Base-by-base conservation (phyloP, 2,113 vertebrate genomes). In the Chaetorhynchus papuensis region DNA sequence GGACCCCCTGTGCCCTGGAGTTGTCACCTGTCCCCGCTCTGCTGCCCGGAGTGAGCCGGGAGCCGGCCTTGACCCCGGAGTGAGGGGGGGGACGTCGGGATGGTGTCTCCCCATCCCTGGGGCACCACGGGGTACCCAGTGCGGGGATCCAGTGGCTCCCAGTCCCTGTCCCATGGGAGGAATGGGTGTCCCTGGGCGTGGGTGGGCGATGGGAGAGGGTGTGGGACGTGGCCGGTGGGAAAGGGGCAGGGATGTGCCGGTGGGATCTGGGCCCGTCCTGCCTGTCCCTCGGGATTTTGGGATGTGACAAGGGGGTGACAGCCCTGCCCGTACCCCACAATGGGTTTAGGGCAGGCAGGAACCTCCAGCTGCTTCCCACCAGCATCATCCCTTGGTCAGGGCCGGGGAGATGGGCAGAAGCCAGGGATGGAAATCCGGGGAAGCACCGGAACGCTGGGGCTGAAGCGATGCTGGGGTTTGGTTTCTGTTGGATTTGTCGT, bases 81-180 rank as follows among this genome's bases (percentile, higher is more conserved):
- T 0, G 0, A 37, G 42, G 39, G 39, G 24, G 4, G 59, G 16
- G 53, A n/a, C 1, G 0, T 8, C 0, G 11, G 41, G 49, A 8
- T 49, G 49, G 41, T 2, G 3, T 15, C 28, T 88, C 31, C 54
- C 53, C 11, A 3, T 24, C 23, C 41, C 50, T 31, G 45, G 23
- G 2, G 6, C 20, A 14, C 33, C 23, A 8, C 0, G 0, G 30
- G 31, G 30, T 16, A 4, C 10, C 47, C 0, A 0, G 11, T 18
- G 50, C 2, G 4, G 85, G 61, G 23, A 7, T 50, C 26, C 13
- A 4, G 49, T 9, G 33, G 87, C 33, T 52, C 47, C 87, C 64
- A 39, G 4, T 53, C 53, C 44, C 5, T 23, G 56, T n/a, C 49
- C 78, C 8, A 1, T 13, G 53, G 28, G 9, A n/a, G 37, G 71